These are phyloP conservation scores for Pangasianodon gigas DNA, from an alignment of 2,113 vertebrate genomes.

Conservation along the genomic window DNA sequence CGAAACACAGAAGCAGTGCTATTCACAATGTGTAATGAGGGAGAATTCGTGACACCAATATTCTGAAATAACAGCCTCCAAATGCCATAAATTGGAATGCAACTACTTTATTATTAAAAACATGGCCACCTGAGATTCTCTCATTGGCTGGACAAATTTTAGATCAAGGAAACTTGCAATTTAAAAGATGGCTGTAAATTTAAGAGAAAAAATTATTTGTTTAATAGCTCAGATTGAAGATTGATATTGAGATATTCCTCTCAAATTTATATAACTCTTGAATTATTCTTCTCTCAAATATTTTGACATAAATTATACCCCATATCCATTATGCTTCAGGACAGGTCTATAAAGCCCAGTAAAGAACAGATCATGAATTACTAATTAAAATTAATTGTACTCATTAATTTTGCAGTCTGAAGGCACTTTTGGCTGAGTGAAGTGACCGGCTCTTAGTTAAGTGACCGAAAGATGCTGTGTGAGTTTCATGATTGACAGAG, in stretches of 20 bases:
- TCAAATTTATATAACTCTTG: not conserved
- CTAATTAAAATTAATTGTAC: conserved; percentile 19
- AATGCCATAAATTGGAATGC: not conserved
- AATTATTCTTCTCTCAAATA: conserved; percentile 8
- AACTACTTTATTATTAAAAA: not conserved
- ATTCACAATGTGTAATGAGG: not conserved
- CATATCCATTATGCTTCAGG: not conserved
- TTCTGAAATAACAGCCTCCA: not conserved
- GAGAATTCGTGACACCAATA: not conserved
- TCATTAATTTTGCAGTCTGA: conserved; percentile 13
- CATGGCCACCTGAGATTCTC: not conserved
- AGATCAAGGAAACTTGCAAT: not conserved
- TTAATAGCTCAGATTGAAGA: not conserved
- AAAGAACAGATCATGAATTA: conserved; percentile 10
- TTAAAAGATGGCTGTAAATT: not conserved
- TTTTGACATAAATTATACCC: not conserved
- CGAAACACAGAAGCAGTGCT: not conserved
- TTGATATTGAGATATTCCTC: not conserved
- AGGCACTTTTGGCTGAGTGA: not conserved
- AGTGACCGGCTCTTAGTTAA: not conserved
- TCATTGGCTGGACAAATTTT: not conserved
- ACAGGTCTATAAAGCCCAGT: not conserved
- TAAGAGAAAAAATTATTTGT: not conserved
- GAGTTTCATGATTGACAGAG: not conserved
- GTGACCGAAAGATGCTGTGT: not conserved